A percentile compares a stretch with the other conserved stretches of the same genome.
Conservation (phyloP, 2,113 vertebrate genomes). For the Bucco capensis region DNA sequence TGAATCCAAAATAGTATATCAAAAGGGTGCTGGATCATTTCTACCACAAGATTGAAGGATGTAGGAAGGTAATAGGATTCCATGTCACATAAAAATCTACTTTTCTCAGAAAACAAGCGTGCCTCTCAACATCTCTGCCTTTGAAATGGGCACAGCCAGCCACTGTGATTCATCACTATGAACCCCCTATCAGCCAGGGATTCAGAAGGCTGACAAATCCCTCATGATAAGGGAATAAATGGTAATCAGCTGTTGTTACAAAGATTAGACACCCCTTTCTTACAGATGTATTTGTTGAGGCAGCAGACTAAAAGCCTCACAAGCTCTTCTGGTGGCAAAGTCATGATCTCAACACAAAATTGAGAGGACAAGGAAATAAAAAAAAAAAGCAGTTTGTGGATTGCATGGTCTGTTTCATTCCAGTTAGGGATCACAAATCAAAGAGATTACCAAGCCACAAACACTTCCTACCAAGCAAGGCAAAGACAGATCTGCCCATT, state of each 20-base stretch:
- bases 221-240: slow-evolving; percentile 8
- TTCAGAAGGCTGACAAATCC: slow-evolving; percentile 12
- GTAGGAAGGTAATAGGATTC: not conserved
- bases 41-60: not conserved
- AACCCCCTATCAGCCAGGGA: not conserved
- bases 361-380: not conserved
- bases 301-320: not conserved
- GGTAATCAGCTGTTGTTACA: not conserved
- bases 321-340: not conserved
- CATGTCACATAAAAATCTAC: not conserved
- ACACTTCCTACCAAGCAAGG: not conserved
- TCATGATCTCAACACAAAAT: not conserved
- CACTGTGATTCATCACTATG: not conserved
- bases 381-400: not conserved
- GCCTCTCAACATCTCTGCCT: not conserved
- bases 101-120: not conserved
- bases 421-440: slow-evolving; percentile 13
- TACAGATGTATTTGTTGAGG: not conserved
- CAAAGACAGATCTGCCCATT: not conserved
- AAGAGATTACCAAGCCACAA: not conserved
- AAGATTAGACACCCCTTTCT: not conserved
- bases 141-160: not conserved
- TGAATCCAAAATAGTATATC: not conserved
- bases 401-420: slow-evolving; percentile 12
- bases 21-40: not conserved